A percentile compares a stretch with the other conserved stretches of the same genome.
Conservation (phyloP, 1,140 invertebrate species). For the Drosophila bocqueti region DNA sequence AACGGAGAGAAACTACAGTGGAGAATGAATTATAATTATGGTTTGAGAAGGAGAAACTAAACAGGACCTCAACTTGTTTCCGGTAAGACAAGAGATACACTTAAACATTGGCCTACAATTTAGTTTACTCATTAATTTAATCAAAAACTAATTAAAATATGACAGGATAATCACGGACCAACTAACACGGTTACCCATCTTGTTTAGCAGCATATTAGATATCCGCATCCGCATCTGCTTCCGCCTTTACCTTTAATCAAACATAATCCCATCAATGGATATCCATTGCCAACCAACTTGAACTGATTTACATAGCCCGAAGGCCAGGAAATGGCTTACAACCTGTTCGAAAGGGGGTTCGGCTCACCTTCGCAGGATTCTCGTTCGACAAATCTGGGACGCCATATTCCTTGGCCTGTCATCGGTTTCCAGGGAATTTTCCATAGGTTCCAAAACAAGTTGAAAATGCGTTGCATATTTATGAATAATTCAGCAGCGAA, state of each 20-base stretch:
- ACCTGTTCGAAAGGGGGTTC: neutral
- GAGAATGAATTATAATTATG: conserved; percentile 6
- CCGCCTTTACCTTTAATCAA: neutral
- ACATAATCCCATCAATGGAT: conserved; percentile 22
- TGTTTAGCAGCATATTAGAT: neutral
- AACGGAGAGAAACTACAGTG: neutral
- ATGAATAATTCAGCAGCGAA: conserved; percentile 57
- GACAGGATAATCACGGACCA: neutral
- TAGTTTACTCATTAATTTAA: neutral
- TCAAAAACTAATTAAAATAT: neutral
- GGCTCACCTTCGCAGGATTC: conserved; percentile 16
- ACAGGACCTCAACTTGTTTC: neutral
- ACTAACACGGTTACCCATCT: too few relatives aligned
- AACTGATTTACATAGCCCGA: conserved; percentile 40
- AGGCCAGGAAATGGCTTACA: conserved; percentile 13
- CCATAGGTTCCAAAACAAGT: conserved; percentile 22
- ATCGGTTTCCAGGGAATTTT: conserved; percentile 21
- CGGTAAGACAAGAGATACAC: neutral
- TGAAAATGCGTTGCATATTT: conserved; percentile 58
- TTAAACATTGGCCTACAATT: neutral
- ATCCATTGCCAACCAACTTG: conserved; percentile 16
- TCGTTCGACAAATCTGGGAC: conserved; percentile 7
- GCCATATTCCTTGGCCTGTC: conserved; percentile 37
- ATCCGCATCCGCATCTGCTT: neutral
- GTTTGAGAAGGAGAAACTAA: neutral